These are phyloP conservation scores for Nylanderia fulva DNA, from an alignment of 1,140 invertebrate genomes.

Conservation along the genomic window DNA sequence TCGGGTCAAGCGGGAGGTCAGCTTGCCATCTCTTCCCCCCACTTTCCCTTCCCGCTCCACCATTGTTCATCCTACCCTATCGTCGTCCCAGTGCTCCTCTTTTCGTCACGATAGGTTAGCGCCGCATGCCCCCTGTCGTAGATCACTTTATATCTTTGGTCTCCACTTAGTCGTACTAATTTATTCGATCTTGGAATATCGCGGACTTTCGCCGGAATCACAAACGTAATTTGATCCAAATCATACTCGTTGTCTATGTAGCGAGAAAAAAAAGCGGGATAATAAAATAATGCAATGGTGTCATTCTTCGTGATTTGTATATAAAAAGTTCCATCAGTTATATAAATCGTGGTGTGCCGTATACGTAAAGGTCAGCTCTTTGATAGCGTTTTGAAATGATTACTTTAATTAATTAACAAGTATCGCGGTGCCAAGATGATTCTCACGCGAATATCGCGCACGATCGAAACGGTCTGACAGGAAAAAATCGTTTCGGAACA, in stretches of 20 bases:
- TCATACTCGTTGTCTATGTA: not conserved
- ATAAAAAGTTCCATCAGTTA: too few species aligned
- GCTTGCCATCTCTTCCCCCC: conserved; percentile 68
- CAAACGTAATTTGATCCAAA: not conserved
- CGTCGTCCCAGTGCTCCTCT: conserved; percentile 69
- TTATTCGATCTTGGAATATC: conserved; percentile 65
- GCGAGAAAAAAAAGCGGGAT: not conserved
- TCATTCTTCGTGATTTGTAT: too few species aligned
- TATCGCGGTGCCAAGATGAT: conserved; percentile 2
- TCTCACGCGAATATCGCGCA: conserved; percentile 24
- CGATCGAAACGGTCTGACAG: not conserved
- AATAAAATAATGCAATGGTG: not conserved
- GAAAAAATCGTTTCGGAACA: conserved; percentile 46
- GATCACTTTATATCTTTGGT: conserved; percentile 59
- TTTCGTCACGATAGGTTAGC: conserved; percentile 67
- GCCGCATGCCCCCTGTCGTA: conserved; percentile 47
- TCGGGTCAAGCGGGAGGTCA: conserved; percentile 79
- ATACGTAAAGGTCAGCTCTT: too few species aligned
- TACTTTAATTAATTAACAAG: conserved; percentile 33
- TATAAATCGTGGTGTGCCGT: too few species aligned
- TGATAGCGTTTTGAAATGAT: not conserved
- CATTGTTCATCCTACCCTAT: conserved; percentile 44
- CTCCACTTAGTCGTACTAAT: conserved; percentile 64
- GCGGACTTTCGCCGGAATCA: conserved; percentile 32
- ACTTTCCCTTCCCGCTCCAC: conserved; percentile 47